Evolutionary conservation across 1,140 invertebrate species (phyloP).

Genomic region (Megathymus violae): DNA sequence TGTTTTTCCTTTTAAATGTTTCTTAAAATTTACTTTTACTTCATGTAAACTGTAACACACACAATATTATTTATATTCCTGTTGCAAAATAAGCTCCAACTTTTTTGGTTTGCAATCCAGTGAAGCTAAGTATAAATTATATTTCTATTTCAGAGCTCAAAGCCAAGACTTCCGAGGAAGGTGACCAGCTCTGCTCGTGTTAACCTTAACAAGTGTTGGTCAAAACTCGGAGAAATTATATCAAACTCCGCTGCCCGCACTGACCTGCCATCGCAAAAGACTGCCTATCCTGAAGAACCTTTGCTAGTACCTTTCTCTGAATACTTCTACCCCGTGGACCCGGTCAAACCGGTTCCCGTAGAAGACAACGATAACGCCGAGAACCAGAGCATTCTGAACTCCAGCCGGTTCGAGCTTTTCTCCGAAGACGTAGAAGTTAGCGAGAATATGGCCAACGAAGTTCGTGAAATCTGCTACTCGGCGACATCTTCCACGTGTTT

Average conservation of each 20-base stretch:
- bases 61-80: no score
- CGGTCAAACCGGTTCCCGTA: slow-evolving; percentile 68
- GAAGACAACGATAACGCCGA: slow-evolving; percentile 72
- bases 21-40: slow-evolving; percentile 3
- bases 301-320: slow-evolving; percentile 68
- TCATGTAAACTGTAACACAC: no score
- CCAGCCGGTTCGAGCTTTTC: slow-evolving; percentile 70
- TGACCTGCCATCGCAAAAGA: slow-evolving; percentile 76
- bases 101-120: no score
- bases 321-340: slow-evolving; percentile 71
- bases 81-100: no score
- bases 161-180: slow-evolving; percentile 80
- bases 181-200: slow-evolving; percentile 81
- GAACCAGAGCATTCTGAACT: slow-evolving; percentile 71
- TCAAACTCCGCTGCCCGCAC: slow-evolving; percentile 71
- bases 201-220: slow-evolving; percentile 85
- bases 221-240: slow-evolving; percentile 83
- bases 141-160: slow-evolving; percentile 78
- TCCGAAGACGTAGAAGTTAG: slow-evolving; percentile 75
- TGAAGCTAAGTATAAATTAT: slow-evolving; percentile 44
- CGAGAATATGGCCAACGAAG: slow-evolving; percentile 84
- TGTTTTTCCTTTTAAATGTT: neutral
- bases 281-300: slow-evolving; percentile 69
- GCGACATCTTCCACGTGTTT: slow-evolving; percentile 61
- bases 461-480: slow-evolving; percentile 80